Evolutionary conservation across 2,113 vertebrate species (phyloP).

Genomic region (Sinocyclocheilus rhinocerous): DNA sequence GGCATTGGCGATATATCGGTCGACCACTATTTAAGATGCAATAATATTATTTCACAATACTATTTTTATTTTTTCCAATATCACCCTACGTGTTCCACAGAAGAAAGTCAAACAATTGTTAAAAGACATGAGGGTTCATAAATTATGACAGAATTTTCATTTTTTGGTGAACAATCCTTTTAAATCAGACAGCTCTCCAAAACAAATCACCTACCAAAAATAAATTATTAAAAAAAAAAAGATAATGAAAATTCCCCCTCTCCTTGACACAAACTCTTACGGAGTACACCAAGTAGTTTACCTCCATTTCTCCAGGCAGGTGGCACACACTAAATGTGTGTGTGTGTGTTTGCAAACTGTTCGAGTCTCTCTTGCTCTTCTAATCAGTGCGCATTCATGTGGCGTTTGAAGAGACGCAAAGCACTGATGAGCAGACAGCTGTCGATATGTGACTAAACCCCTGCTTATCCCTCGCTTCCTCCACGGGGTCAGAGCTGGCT

Average conservation of each 20-base stretch:
- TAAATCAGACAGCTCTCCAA: neutral
- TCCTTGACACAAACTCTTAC: neutral
- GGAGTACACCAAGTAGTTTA: conserved; percentile 10
- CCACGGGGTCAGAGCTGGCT: conserved; percentile 27
- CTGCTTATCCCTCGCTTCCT: conserved; percentile 59
- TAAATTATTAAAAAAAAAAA: neutral
- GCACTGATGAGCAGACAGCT: conserved; percentile 69
- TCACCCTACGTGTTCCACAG: neutral
- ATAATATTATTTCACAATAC: neutral
- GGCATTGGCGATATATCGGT: no score
- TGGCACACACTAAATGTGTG: conserved; percentile 19
- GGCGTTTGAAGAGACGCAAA: conserved; percentile 45
- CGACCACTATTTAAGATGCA: neutral
- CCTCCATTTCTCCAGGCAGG: conserved; percentile 59
- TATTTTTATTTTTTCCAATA: no score
- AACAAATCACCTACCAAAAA: conserved; percentile 31
- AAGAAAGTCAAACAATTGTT: neutral
- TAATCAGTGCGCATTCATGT: conserved; percentile 59
- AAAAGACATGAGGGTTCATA: neutral
- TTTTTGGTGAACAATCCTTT: neutral
- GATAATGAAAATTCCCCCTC: neutral
- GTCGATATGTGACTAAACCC: conserved; percentile 66
- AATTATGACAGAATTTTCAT: neutral
- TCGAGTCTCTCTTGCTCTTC: conserved; percentile 40
- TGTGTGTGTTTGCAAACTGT: neutral